phyloP scores from a whole-genome alignment of 2,888 invertebrate genomes.

The Ectemnius cavifrons region DNA sequence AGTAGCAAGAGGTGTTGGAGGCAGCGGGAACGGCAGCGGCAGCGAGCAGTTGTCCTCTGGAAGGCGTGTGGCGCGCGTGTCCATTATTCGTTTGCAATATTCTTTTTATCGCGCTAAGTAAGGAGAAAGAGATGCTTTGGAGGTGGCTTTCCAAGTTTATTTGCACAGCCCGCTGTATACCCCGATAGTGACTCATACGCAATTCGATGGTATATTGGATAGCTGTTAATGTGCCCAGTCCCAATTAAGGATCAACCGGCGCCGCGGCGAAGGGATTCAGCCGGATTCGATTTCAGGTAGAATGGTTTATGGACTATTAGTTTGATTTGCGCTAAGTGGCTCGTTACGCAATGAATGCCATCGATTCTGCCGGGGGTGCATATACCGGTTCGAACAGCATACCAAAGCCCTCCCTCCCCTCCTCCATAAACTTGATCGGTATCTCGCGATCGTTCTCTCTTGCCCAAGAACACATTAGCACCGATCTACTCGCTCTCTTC shows the following conservation, averaged over 20 bases:
- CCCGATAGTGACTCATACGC: neutral
- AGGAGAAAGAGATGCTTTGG: no score
- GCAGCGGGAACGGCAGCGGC: constrained; percentile 5
- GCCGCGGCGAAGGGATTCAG: no score
- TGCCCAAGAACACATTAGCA: constrained; percentile 59
- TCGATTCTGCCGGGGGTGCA: constrained; percentile 63
- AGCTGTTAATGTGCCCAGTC: no score
- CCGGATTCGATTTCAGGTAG: constrained; percentile 37
- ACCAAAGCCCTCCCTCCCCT: neutral
- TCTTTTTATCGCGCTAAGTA: no score
- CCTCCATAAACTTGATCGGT: constrained; percentile 58
- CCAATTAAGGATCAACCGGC: no score
- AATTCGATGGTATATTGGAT: neutral
- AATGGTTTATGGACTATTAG: constrained; percentile 65
- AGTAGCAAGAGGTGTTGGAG: constrained; percentile 15
- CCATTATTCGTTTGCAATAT: no score
- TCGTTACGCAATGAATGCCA: constrained; percentile 71
- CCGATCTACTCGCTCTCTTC: constrained; percentile 30
- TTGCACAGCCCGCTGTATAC: neutral
- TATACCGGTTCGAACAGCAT: neutral
- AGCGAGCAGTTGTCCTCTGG: no score
- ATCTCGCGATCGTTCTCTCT: constrained; percentile 50
- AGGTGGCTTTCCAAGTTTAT: no score
- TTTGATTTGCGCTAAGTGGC: constrained; percentile 70
- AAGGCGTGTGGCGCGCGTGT: neutral